Percentiles rank a stretch among this genome's conserved stretches.
These are phyloP conservation scores for Trimorus sp. DNA, from an alignment of 2,888 invertebrate species.

Conservation along the genomic window DNA sequence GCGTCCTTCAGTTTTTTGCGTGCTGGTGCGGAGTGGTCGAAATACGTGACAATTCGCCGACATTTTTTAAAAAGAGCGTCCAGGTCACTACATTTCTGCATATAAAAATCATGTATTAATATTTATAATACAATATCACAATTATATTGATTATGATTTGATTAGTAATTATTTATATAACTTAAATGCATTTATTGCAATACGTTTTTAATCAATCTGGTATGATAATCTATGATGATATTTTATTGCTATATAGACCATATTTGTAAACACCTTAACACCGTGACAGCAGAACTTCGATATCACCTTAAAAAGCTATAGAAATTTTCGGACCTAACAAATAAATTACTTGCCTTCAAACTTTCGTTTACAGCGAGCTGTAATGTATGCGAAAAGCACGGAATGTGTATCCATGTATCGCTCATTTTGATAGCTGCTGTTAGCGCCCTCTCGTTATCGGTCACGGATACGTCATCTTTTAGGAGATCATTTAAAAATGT, in stretches of 20 bases:
- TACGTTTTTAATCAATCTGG: too few species aligned
- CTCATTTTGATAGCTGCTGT: conserved; percentile 52
- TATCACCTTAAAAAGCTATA: background rate
- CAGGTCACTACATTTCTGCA: background rate
- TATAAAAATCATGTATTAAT: background rate
- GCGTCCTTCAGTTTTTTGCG: background rate
- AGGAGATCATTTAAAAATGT: too few species aligned
- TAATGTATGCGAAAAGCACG: conserved; percentile 61
- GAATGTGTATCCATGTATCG: conserved; percentile 54
- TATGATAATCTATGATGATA: too few species aligned
- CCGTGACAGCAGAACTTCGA: background rate
- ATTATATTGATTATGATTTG: background rate
- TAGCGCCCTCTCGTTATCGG: conserved; percentile 12
- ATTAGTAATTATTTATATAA: background rate
- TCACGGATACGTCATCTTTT: background rate
- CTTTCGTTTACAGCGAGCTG: conserved; percentile 62
- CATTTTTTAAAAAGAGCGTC: background rate
- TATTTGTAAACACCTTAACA: too few species aligned
- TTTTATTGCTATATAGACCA: too few species aligned
- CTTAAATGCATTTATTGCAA: too few species aligned
- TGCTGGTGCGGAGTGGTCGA: conserved; percentile 7
- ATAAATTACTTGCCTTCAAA: conserved; percentile 24
- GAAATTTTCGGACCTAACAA: background rate
- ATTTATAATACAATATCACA: background rate
- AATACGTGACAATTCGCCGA: conserved; percentile 9